Evolutionary conservation across 2,113 vertebrate species (phyloP).

Genomic region (Strix aluco): DNA sequence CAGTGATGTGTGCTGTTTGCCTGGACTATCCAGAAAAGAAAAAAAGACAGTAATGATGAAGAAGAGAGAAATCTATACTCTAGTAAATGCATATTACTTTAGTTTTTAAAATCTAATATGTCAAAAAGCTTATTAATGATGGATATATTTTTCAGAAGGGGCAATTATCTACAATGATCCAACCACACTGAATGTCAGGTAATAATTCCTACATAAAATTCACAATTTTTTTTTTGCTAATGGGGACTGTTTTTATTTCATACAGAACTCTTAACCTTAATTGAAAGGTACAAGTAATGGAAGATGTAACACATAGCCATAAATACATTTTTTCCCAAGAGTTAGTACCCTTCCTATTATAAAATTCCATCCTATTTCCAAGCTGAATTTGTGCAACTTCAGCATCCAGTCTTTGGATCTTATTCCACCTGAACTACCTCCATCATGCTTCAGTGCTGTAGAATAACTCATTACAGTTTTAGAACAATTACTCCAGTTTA

Average conservation of each 20-base stretch:
- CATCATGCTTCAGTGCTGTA: neutral
- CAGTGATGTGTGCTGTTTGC: slow-evolving; percentile 7
- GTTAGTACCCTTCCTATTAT: neutral
- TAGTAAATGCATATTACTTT: neutral
- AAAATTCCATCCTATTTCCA: neutral
- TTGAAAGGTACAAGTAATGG: neutral
- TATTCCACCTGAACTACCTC: neutral
- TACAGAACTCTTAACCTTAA: neutral
- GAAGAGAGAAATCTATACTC: neutral
- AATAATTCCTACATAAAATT: neutral
- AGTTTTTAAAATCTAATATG: neutral
- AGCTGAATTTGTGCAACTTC: neutral
- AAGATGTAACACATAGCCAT: neutral
- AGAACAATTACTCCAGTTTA: neutral
- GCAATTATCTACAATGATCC: neutral
- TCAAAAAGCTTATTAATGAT: neutral
- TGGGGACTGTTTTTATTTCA: neutral
- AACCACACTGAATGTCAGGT: neutral
- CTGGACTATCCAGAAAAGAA: neutral
- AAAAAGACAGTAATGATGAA: neutral
- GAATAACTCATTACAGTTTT: neutral
- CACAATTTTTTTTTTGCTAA: neutral
- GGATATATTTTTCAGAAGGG: neutral
- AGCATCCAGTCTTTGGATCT: neutral
- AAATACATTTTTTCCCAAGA: neutral